A percentile compares a stretch with the other conserved stretches of the same genome.
Evolutionary conservation across 2,797 vertebrate species (phyloP).

Genomic region (Spinus pinus): DNA sequence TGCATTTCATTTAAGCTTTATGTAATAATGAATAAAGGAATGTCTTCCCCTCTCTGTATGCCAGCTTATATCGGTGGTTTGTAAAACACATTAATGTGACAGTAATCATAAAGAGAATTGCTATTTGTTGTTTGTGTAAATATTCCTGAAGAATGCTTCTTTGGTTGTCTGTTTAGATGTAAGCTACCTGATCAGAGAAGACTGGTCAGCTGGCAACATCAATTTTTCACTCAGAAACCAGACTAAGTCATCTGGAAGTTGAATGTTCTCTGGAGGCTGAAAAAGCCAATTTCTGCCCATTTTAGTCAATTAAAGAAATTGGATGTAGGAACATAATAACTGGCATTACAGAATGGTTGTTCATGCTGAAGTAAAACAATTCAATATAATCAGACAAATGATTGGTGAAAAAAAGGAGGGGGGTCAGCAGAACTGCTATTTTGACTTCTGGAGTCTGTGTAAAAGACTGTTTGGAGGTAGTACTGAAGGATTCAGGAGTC

Average conservation of each 20-base stretch:
- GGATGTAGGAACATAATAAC: not conserved
- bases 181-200: not conserved
- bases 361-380: not conserved
- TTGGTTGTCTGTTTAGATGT: not conserved
- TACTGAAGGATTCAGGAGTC: not conserved
- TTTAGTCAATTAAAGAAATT: not conserved
- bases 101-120: not conserved
- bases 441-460: not conserved
- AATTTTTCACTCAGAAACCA: not conserved
- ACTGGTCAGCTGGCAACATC: not conserved
- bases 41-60: not conserved
- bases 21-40: slow-evolving; percentile 20
- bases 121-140: not conserved
- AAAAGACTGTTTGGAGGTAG: not conserved
- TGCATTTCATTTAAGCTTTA: slow-evolving; percentile 38
- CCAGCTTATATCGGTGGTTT: not conserved
- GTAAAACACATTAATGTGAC: not conserved
- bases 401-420: not conserved
- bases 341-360: not conserved
- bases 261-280: not conserved
- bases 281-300: not conserved
- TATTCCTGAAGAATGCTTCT: not conserved
- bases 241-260: not conserved
- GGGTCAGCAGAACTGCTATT: not conserved
- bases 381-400: not conserved